Percentiles rank a stretch among this genome's conserved stretches.
These are phyloP conservation scores for Dinomys branickii DNA, from an alignment of 2,113 vertebrate genomes.

Conservation along the genomic window DNA sequence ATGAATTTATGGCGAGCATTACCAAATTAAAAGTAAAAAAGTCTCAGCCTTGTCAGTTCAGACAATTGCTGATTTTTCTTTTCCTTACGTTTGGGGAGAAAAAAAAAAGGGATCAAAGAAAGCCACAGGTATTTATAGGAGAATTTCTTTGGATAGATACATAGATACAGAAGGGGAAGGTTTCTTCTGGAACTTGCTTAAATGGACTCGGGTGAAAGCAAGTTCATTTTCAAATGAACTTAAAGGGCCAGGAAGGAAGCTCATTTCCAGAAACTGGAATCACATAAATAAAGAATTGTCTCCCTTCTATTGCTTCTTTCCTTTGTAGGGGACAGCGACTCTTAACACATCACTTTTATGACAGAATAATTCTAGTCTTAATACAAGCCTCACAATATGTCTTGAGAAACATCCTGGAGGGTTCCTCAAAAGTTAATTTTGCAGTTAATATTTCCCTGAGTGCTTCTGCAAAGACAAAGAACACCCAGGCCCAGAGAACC, in stretches of 20 bases:
- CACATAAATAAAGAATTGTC: background rate
- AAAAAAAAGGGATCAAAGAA: background rate
- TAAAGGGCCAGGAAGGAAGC: background rate
- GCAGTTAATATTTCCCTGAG: too few relatives aligned
- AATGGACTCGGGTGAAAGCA: too few relatives aligned
- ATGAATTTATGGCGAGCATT: background rate
- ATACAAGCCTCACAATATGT: too few relatives aligned
- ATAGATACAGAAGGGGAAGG: background rate
- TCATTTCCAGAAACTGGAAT: background rate
- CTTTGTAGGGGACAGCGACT: too few relatives aligned
- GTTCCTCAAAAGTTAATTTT: too few relatives aligned
- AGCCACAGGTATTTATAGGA: background rate
- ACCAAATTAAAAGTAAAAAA: constrained; percentile 55
- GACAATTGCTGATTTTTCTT: constrained; percentile 9
- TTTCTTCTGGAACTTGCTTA: background rate
- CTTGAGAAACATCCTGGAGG: too few relatives aligned
- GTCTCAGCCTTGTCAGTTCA: background rate
- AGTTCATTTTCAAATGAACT: background rate
- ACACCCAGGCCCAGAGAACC: too few relatives aligned
- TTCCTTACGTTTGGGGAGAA: background rate
- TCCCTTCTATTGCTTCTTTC: too few relatives aligned
- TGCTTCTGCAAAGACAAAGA: too few relatives aligned
- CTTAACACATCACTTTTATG: too few relatives aligned
- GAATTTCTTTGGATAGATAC: constrained; percentile 22
- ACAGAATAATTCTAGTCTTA: too few relatives aligned